Evolutionary conservation across 2,797 vertebrate genomes (phyloP).

Genomic region (Phoebastria nigripes): DNA sequence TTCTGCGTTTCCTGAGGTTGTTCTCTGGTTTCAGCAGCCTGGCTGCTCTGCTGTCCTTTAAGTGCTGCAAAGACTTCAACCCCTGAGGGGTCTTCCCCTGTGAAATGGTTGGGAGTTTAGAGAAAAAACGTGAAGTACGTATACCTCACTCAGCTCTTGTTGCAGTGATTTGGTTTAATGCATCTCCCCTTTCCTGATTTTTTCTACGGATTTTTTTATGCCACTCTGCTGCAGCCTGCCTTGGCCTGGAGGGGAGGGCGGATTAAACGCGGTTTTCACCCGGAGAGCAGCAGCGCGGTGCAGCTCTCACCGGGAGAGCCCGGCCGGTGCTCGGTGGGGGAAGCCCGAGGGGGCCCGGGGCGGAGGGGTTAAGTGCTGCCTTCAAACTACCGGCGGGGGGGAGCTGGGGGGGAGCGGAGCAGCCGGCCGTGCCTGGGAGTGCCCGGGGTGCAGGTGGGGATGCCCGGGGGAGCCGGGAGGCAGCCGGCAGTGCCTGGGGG

Average conservation of each 20-base stretch:
- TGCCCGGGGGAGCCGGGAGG: neutral
- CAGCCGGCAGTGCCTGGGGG: too few relatives aligned
- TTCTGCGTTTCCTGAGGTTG: neutral
- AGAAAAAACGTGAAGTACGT: rapidly evolving
- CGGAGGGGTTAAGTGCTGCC: neutral
- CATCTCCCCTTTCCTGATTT: neutral
- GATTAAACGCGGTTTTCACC: neutral
- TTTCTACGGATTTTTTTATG: neutral
- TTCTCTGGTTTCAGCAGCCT: neutral
- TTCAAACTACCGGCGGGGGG: too few relatives aligned
- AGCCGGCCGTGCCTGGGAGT: neutral
- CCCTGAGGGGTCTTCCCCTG: neutral
- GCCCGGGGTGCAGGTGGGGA: neutral
- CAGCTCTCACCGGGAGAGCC: neutral
- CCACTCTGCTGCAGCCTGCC: neutral
- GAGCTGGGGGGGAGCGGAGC: too few relatives aligned
- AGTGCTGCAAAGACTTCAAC: neutral
- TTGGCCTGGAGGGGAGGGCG: too few relatives aligned
- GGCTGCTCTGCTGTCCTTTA: neutral
- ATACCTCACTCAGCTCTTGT: rapidly evolving
- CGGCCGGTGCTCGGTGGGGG: neutral
- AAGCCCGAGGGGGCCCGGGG: neutral
- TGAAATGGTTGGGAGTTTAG: neutral
- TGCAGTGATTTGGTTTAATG: neutral
- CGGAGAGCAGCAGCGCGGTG: neutral